phyloP scores from a whole-genome alignment of 2,888 invertebrate species.

The Saturnia pavonia region DNA sequence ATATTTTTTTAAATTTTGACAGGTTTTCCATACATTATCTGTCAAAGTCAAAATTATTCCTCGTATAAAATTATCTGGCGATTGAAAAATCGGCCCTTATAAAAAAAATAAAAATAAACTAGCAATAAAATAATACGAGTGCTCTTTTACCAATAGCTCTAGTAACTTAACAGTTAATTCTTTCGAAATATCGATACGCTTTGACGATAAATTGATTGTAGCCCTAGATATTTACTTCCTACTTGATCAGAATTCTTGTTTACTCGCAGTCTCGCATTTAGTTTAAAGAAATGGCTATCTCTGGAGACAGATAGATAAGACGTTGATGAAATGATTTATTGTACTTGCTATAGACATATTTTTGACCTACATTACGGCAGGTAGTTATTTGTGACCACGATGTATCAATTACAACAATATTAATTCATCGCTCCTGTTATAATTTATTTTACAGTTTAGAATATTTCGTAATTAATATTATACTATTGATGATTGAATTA shows the following conservation, averaged over 20 bases:
- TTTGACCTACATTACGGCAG: background rate
- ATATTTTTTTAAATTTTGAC: too few relatives aligned
- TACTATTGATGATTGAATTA: too few relatives aligned
- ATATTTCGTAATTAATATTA: too few relatives aligned
- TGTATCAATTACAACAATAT: background rate
- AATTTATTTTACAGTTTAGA: too few relatives aligned
- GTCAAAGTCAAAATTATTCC: too few relatives aligned
- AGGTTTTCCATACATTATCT: too few relatives aligned
- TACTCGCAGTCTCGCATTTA: constrained; percentile 9
- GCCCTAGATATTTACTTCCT: constrained; percentile 10
- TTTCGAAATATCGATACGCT: background rate
- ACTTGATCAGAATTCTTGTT: constrained; percentile 9
- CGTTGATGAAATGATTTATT: constrained; percentile 9
- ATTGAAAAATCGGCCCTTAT: too few relatives aligned
- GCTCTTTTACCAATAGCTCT: too few relatives aligned
- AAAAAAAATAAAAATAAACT: too few relatives aligned
- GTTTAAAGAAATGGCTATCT: constrained; percentile 11
- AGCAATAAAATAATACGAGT: background rate
- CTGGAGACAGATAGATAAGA: constrained; percentile 4
- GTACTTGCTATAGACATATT: background rate
- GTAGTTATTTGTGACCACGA: background rate
- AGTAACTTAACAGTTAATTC: background rate
- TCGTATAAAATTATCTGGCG: too few relatives aligned
- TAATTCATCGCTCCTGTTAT: background rate
- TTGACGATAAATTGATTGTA: background rate